Conservation (phyloP, 2,888 invertebrate species). For the Yponomeuta plumbellus region DNA sequence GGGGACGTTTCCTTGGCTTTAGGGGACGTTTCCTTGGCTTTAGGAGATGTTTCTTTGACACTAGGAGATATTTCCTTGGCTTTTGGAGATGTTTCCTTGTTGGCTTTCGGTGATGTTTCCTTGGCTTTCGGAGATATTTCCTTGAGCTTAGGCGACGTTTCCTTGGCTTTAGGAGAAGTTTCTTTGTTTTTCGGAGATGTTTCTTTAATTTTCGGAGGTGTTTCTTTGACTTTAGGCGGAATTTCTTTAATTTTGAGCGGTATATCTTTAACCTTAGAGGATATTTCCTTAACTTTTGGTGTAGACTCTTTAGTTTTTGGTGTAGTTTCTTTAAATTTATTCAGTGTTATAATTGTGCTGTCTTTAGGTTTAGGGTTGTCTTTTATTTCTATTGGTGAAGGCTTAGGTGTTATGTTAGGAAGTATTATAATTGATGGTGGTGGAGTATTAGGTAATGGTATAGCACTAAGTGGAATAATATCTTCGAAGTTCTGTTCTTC, state of each 20-base stretch:
- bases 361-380: conserved; percentile 3
- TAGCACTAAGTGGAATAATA: background rate
- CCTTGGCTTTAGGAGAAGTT: background rate
- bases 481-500: background rate
- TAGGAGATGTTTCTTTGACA: background rate
- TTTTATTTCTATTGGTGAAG: background rate
- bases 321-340: background rate
- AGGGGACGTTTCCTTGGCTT: background rate
- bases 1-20: background rate
- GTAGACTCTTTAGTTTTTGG: background rate
- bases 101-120: background rate
- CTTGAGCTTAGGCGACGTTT: background rate
- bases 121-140: background rate
- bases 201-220: background rate
- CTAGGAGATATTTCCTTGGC: background rate
- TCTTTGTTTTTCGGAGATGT: background rate
- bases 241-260: background rate
- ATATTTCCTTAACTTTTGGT: background rate
- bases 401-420: background rate
- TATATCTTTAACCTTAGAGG: background rate
- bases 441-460: background rate
- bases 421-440: background rate
- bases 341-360: background rate
- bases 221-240: background rate
- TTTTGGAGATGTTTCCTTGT: background rate